Percentiles rank a stretch among this genome's conserved stretches.
These are phyloP conservation scores for Batillaria attramentaria DNA, from an alignment of 1,140 invertebrate genomes.

Conservation along the genomic window DNA sequence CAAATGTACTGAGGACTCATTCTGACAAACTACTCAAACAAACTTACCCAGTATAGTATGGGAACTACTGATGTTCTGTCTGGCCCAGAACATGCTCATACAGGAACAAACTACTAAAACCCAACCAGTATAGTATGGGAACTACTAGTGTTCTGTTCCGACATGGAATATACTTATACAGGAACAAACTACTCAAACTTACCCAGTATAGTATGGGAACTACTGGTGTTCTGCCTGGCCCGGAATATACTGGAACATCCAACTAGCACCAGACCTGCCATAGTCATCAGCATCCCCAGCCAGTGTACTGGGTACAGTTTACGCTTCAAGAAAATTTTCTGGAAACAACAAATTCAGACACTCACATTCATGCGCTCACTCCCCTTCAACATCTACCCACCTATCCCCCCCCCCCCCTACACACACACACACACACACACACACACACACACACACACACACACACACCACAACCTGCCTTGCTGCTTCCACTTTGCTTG, in stretches of 20 bases:
- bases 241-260: slow-evolving; percentile 69
- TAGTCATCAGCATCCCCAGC: slow-evolving; percentile 63
- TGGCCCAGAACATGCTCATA: slow-evolving; percentile 61
- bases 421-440: too few relatives aligned
- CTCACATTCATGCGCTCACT: neutral
- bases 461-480: too few relatives aligned
- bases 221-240: slow-evolving; percentile 35
- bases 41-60: slow-evolving; percentile 62
- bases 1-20: too few relatives aligned
- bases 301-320: slow-evolving; percentile 60
- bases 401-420: too few relatives aligned
- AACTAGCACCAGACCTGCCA: slow-evolving; percentile 64
- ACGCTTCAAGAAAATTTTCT: slow-evolving; percentile 68
- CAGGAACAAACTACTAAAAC: slow-evolving; percentile 67
- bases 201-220: slow-evolving; percentile 62
- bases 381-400: too few relatives aligned
- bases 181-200: too few relatives aligned
- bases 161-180: too few relatives aligned
- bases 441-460: too few relatives aligned
- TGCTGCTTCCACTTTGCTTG: too few relatives aligned
- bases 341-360: neutral
- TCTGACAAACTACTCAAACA: too few relatives aligned
- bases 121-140: too few relatives aligned
- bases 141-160: too few relatives aligned
- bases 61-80: slow-evolving; percentile 40